Conservation (phyloP, 2,888 invertebrate species). For the Athalia rosae region DNA sequence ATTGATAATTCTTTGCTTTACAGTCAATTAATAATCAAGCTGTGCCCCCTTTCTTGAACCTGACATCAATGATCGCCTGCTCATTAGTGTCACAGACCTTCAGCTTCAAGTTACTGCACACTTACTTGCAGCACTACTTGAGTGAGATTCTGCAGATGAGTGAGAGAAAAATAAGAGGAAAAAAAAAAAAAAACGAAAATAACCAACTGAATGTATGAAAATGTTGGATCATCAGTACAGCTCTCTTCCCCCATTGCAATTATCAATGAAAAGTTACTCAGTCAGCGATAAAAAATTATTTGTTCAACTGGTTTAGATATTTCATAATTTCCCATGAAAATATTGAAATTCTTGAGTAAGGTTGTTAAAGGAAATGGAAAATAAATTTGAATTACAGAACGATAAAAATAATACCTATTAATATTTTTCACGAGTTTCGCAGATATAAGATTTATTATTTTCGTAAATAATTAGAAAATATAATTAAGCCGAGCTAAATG, state of each 20-base stretch:
- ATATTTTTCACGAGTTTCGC: conserved; percentile 67
- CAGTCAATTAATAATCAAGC: conserved; percentile 64
- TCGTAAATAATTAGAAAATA: conserved; percentile 73
- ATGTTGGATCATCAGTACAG: no score
- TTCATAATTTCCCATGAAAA: background rate
- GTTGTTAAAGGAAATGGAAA: conserved; percentile 17
- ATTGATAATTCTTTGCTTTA: conserved; percentile 56
- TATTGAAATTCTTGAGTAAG: background rate
- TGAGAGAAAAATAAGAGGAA: no score
- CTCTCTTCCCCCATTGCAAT: no score
- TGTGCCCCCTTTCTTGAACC: conserved; percentile 47
- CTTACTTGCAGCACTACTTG: no score
- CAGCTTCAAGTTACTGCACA: no score
- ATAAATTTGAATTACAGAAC: conserved; percentile 52
- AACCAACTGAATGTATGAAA: background rate
- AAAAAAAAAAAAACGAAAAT: background rate
- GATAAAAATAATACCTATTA: conserved; percentile 62
- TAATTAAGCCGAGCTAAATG: conserved; percentile 73
- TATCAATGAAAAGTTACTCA: no score
- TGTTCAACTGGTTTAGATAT: no score
- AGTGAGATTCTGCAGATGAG: no score
- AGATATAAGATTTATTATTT: conserved; percentile 72
- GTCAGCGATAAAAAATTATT: no score
- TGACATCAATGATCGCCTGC: background rate
- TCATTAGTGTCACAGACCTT: background rate